Evolutionary conservation across 2,888 invertebrate species (phyloP).

Genomic region (Morinoia aosen): DNA sequence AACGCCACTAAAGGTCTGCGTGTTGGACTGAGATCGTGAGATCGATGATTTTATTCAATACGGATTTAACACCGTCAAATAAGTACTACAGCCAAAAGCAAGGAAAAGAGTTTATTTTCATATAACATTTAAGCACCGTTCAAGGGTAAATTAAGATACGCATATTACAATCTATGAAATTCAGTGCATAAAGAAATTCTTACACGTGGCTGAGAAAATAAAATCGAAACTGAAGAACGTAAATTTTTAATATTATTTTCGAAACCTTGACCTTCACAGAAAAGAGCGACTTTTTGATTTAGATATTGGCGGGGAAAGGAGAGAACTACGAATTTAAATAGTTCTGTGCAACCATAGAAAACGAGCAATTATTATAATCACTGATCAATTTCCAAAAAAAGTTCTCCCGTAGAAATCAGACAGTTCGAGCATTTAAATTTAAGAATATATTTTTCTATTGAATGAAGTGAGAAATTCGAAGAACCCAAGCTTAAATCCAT

Average conservation of each 20-base stretch:
- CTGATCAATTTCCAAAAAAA: neutral
- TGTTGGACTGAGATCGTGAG: neutral
- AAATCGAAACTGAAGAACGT: neutral
- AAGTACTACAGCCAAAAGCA: neutral
- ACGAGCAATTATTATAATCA: neutral
- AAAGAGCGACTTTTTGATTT: neutral
- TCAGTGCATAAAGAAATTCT: neutral
- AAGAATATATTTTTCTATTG: neutral
- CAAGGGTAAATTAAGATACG: neutral
- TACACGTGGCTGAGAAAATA: neutral
- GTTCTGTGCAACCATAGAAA: neutral
- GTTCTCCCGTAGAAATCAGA: neutral
- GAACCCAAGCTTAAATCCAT: neutral
- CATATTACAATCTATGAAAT: neutral
- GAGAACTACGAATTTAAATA: neutral
- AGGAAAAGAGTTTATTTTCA: neutral
- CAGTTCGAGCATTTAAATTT: neutral
- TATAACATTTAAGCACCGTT: neutral
- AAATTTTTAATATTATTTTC: neutral
- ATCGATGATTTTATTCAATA: neutral
- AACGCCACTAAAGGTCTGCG: neutral
- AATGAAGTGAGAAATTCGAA: neutral
- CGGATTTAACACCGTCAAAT: neutral
- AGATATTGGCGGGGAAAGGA: neutral
- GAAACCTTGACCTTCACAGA: neutral